phyloP scores from a whole-genome alignment of 2,888 invertebrate species.

The Polymixis flavicincta region DNA sequence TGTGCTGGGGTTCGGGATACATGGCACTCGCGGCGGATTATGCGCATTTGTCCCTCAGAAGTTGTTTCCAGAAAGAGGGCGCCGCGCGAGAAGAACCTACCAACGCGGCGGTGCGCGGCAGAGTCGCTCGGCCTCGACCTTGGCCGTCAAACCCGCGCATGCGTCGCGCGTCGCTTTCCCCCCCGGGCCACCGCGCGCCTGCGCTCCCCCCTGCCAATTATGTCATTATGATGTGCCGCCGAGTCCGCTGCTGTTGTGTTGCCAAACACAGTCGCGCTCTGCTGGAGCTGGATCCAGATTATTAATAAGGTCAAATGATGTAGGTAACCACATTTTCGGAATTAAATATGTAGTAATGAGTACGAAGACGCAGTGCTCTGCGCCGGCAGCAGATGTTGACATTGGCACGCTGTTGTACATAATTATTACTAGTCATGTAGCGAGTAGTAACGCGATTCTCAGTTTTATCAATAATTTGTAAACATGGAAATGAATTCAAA shows the following conservation, averaged over 20 bases:
- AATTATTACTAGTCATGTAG: conserved; percentile 20
- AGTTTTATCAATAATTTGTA: conserved; percentile 43
- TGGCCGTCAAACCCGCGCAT: conserved; percentile 90
- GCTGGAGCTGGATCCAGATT: conserved; percentile 79
- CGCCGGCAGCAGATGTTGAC: conserved; percentile 34
- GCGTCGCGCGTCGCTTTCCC: conserved; percentile 80
- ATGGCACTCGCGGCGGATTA: conserved; percentile 81
- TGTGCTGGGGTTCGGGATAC: conserved; percentile 56
- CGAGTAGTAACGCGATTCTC: conserved; percentile 27
- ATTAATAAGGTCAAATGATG: conserved; percentile 67
- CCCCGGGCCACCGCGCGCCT: conserved; percentile 70
- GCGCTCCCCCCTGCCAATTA: conserved; percentile 84
- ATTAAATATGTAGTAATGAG: conserved; percentile 31
- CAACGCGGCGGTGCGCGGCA: conserved; percentile 88
- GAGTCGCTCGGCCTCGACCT: conserved; percentile 90
- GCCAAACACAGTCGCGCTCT: conserved; percentile 86
- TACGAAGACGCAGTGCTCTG: conserved; percentile 23
- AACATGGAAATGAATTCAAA: conserved; percentile 26
- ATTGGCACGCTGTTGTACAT: conserved; percentile 33
- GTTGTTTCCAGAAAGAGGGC: conserved; percentile 82
- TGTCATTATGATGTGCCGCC: conserved; percentile 85
- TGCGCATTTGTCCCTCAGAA: conserved; percentile 82
- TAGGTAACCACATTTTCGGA: conserved; percentile 54
- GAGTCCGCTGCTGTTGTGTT: conserved; percentile 81
- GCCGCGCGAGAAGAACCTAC: conserved; percentile 83